A percentile compares a stretch with the other conserved stretches of the same genome.
phyloP scores from a whole-genome alignment of 30 jellyfish, hydroid and myxozoan genomes.

The Chrysaora quinquecirrha region DNA sequence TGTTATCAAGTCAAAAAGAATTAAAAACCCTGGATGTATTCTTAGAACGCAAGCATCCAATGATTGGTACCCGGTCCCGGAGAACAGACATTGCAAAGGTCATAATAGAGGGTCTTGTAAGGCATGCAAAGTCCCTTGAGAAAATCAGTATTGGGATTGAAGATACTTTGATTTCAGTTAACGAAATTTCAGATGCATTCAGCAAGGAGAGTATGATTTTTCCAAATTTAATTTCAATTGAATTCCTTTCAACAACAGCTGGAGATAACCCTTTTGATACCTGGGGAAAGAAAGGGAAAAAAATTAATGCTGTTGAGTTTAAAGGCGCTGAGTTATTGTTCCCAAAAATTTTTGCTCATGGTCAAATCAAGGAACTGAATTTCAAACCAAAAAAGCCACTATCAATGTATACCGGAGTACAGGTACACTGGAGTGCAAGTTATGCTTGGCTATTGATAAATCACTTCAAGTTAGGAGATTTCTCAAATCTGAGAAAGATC shows the following conservation, averaged over 20 bases:
- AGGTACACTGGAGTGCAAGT: neutral
- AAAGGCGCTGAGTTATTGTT: neutral
- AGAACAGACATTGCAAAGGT: neutral
- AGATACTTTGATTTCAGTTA: no score
- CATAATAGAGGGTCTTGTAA: slow-evolving; percentile 5
- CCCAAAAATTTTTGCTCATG: neutral
- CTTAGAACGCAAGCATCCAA: no score
- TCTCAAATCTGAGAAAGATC: slow-evolving; percentile 19
- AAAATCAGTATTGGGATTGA: slow-evolving; percentile 3
- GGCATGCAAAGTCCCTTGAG: slow-evolving; percentile 23
- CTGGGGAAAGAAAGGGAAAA: neutral
- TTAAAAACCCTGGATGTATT: neutral
- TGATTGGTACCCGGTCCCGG: no score
- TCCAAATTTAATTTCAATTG: slow-evolving; percentile 1
- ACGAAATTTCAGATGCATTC: neutral
- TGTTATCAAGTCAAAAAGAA: neutral
- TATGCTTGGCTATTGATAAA: neutral
- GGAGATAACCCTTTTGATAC: neutral
- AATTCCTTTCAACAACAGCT: slow-evolving; percentile 10
- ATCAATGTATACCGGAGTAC: neutral
- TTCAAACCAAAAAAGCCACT: neutral
- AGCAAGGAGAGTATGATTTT: neutral
- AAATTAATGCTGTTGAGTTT: neutral
- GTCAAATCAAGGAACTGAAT: neutral
- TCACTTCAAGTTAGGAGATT: neutral